Evolutionary conservation across 2,888 invertebrate genomes (phyloP).

Genomic region (Oscheius sp.): DNA sequence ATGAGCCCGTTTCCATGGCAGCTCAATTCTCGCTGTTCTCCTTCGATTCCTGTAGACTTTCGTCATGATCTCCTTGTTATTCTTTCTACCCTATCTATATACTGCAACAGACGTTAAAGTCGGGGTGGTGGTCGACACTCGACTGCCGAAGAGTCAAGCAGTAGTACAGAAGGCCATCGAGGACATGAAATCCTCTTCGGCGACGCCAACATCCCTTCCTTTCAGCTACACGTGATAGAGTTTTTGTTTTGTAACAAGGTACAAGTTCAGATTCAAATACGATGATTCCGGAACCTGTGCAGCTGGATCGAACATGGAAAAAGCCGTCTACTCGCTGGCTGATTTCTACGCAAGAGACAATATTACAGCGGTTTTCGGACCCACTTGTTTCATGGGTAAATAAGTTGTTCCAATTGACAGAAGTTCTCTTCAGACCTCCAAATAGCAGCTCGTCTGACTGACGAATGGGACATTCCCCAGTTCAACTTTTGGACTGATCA

Average conservation of each 20-base stretch:
- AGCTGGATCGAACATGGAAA: conserved; percentile 10
- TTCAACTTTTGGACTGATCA: conserved; percentile 48
- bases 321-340: conserved; percentile 9
- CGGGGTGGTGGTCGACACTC: conserved; percentile 7
- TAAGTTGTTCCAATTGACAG: neutral
- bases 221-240: conserved; percentile 9
- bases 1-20: conserved; percentile 35
- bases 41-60: conserved; percentile 2
- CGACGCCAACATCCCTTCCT: neutral
- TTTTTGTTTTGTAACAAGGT: too few relatives aligned
- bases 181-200: conserved; percentile 1
- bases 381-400: conserved; percentile 41
- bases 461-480: conserved; percentile 42
- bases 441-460: conserved; percentile 39
- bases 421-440: conserved; percentile 35
- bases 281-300: conserved; percentile 28
- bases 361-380: conserved; percentile 40
- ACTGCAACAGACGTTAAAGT: neutral
- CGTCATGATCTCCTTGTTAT: neutral
- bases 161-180: conserved; percentile 14
- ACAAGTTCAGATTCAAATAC: conserved; percentile 16
- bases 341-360: conserved; percentile 30
- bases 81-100: neutral
- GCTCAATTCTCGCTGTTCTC: conserved; percentile 1
- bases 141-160: conserved; percentile 3